Base-by-base conservation (phyloP, 2,797 vertebrate species). In the Toxotes lorentzi region DNA sequence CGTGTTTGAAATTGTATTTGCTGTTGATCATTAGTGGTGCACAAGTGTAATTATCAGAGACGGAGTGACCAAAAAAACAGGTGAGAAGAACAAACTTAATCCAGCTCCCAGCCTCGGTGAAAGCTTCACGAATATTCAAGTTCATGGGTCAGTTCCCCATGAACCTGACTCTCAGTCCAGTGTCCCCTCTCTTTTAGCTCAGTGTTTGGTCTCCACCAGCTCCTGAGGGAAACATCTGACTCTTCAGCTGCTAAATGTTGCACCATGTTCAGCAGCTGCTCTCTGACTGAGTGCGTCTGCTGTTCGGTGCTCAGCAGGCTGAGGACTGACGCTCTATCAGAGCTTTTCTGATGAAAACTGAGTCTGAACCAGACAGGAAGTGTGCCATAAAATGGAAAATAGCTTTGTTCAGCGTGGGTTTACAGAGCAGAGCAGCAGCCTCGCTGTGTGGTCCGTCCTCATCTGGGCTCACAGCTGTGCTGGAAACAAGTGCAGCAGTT, bases 381-480 rank as follows among this genome's bases (percentile, higher is more conserved):
- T 54, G 34, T 38, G 34, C n/a, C 9, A 23, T 40, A 13, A 76
- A 64, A 27, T 50, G 41, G 51, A 32, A 53, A 77, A 4, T 4
- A 21, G 23, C n/a, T 7, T 71, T 12, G 19, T 23, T 21, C 30
- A 2, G 6, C 2, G 51, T 35, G 12, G 12, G 64, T 45, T 34
- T 4, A 5, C 4, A n/a, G 67, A 47, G 56, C 5, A 14, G 12
- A 5, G 16, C 67, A 3, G 66, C 4, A 0, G 21, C 24, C 61
- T 61, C 21, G 5, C 73, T 84, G 82, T 85, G 79, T 75, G 82
- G 85, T 77, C 82, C 41, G 41, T 17, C 72, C 40, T 75, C 64
- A 57, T 59, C 72, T 64, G 69, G 81, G 58, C 78, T 73, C 70
- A 7, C 69, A 77, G 75, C 72, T 60, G 78, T 11, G 59, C 11